Evolutionary conservation across 2,888 invertebrate species (phyloP).

Genomic region (Coremacera marginata): DNA sequence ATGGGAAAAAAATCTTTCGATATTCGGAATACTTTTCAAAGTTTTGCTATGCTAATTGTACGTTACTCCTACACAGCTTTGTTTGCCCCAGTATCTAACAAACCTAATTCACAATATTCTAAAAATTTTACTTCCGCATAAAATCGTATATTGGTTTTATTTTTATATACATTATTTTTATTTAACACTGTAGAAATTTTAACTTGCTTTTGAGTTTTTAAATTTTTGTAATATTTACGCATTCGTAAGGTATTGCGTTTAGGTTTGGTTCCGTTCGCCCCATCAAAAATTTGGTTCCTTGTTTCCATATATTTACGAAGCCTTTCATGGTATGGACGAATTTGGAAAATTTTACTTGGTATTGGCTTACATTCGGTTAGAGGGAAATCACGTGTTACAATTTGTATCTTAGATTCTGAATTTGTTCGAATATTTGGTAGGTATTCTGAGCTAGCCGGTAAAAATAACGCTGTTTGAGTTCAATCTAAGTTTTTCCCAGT

Average conservation of each 20-base stretch:
- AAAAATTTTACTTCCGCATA: conserved; percentile 3
- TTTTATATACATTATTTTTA: too few relatives aligned
- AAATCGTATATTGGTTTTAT: background rate
- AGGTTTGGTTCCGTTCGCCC: background rate
- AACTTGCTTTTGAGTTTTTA: background rate
- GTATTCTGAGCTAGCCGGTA: conserved; percentile 1
- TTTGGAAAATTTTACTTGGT: background rate
- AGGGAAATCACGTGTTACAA: background rate
- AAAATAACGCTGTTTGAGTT: background rate
- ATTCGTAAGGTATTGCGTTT: too few relatives aligned
- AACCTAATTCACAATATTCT: background rate
- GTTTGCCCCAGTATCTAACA: background rate
- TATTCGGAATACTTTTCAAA: too few relatives aligned
- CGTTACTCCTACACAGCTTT: too few relatives aligned
- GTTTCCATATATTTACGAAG: background rate
- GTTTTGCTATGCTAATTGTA: too few relatives aligned
- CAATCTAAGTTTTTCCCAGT: too few relatives aligned
- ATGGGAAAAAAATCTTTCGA: too few relatives aligned
- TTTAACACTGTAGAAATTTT: background rate
- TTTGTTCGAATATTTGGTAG: background rate
- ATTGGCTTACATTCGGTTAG: too few relatives aligned
- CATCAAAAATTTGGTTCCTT: background rate
- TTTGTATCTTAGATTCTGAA: background rate
- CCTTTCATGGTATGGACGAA: conserved; percentile 17
- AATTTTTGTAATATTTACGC: background rate